Base-by-base conservation (phyloP, 2,113 vertebrate genomes). In the Oryzias celebensis region DNA sequence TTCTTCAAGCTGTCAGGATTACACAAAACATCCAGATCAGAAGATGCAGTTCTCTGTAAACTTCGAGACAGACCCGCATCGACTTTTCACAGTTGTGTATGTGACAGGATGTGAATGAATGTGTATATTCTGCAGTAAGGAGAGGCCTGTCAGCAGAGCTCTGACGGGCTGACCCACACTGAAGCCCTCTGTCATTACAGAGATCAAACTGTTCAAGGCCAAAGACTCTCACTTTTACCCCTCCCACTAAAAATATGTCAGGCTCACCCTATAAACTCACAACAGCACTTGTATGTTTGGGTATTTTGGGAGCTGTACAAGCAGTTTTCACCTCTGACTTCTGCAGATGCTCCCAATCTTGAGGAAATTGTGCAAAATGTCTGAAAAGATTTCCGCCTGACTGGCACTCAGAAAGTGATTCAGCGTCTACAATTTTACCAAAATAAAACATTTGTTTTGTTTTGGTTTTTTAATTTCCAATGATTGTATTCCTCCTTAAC, bases 151-250 rank as follows among this genome's bases (percentile, higher is more conserved):
- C 62, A 55, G 78, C 70, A 20, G 28, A 67, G 80, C 48, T 81
- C 63, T 84, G 81, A 88, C 87, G 87, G 71, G 72, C 58, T 82
- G 80, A 87, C 83, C 83, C 81, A 36, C 54, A 71, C 81, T 60
- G 79, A 87, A 85, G 73, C 81, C 77, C 77, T 68, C 77, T 83
- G 85, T 87, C 84, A 79, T 84, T 83, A 88, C 81, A 71, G 64
- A 78, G 80, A 81, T 89, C 81, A 87, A 80, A 79, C 70, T 61
- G 61, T 75, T 82, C 83, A 85, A 85, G 81, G 85, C 78, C 80
- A 66, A 71, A 66, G 74, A 68, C 82, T 82, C 70, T 85, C 71
- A 75, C 75, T 85, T 82, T 68, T 50, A 66, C 62, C 65, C 79
- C 77, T 62, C 73, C 65, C 52, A 31, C 71, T 65, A 50, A 64